phyloP scores from a whole-genome alignment of 2,888 invertebrate species.

The Chirona hameri region DNA sequence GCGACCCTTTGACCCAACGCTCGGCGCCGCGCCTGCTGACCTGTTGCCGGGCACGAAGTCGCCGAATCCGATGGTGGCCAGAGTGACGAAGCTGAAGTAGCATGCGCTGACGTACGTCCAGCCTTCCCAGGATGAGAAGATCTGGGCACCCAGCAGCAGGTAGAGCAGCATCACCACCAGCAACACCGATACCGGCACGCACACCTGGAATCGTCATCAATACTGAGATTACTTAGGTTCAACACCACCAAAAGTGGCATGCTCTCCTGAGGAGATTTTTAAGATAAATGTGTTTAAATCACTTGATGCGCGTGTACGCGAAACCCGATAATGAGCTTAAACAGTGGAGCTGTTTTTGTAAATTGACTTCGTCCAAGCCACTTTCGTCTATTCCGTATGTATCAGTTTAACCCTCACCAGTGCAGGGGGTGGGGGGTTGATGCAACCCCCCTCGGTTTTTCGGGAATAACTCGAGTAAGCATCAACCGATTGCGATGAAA shows the following conservation, averaged over 20 bases:
- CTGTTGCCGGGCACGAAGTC: constrained; percentile 47
- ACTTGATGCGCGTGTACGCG: neutral
- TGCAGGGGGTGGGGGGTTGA: too few relatives aligned
- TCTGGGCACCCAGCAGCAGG: constrained; percentile 38
- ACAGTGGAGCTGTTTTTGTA: too few relatives aligned
- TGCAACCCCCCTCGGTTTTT: too few relatives aligned
- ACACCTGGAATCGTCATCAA: constrained; percentile 26
- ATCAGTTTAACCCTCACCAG: too few relatives aligned
- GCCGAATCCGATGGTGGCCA: constrained; percentile 49
- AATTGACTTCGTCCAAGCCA: too few relatives aligned
- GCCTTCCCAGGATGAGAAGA: constrained; percentile 40
- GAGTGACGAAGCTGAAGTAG: constrained; percentile 49
- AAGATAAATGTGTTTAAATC: neutral
- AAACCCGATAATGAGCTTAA: constrained; percentile 6
- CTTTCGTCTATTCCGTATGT: too few relatives aligned
- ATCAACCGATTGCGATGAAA: too few relatives aligned
- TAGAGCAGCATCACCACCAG: constrained; percentile 39
- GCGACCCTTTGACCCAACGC: too few relatives aligned
- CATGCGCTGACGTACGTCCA: constrained; percentile 40
- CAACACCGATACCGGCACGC: constrained; percentile 36
- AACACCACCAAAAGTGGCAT: neutral
- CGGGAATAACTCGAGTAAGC: too few relatives aligned
- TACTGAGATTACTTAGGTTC: too few relatives aligned
- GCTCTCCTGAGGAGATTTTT: neutral
- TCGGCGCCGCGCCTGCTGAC: constrained; percentile 1